Percentiles rank a stretch among this genome's conserved stretches.
Evolutionary conservation across 2,113 vertebrate species (phyloP).

Genomic region (Stigmatopora nigra): DNA sequence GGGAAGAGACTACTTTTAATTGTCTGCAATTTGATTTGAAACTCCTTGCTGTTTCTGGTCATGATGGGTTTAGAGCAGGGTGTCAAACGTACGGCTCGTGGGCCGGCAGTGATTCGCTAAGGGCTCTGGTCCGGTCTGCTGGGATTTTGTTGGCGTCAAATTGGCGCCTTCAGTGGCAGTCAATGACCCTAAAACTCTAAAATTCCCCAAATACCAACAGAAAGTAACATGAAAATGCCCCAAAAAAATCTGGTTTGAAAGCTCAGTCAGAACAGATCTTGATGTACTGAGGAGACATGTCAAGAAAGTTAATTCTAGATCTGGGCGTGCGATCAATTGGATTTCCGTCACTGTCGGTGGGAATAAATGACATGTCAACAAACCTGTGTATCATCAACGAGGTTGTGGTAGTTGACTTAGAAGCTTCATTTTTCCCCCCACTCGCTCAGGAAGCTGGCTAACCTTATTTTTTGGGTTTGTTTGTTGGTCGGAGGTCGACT

Average conservation of each 20-base stretch:
- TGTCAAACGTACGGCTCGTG: too few relatives aligned
- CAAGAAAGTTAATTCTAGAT: slow-evolving; percentile 1
- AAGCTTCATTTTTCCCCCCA: too few relatives aligned
- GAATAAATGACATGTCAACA: slow-evolving; percentile 17
- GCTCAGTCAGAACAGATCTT: slow-evolving; percentile 14
- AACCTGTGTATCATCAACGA: slow-evolving; percentile 4
- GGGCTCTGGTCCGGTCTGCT: too few relatives aligned
- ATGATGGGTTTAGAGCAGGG: slow-evolving; percentile 9
- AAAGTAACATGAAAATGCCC: too few relatives aligned
- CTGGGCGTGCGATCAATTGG: neutral
- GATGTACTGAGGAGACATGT: neutral
- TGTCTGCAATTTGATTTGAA: slow-evolving; percentile 34
- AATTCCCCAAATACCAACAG: too few relatives aligned
- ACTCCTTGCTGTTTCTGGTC: slow-evolving; percentile 8
- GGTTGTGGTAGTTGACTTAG: slow-evolving; percentile 11
- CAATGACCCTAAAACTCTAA: too few relatives aligned
- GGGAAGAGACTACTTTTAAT: slow-evolving; percentile 32
- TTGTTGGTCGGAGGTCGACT: slow-evolving; percentile 36
- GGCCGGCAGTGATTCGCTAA: too few relatives aligned
- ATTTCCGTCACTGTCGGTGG: too few relatives aligned
- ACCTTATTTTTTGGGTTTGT: slow-evolving; percentile 15
- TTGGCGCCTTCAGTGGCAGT: too few relatives aligned
- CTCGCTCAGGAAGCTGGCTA: slow-evolving; percentile 28
- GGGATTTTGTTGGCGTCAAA: too few relatives aligned
- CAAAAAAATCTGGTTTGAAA: too few relatives aligned